Conservation (phyloP, 2,797 vertebrate genomes). For the Ibycter americanus region DNA sequence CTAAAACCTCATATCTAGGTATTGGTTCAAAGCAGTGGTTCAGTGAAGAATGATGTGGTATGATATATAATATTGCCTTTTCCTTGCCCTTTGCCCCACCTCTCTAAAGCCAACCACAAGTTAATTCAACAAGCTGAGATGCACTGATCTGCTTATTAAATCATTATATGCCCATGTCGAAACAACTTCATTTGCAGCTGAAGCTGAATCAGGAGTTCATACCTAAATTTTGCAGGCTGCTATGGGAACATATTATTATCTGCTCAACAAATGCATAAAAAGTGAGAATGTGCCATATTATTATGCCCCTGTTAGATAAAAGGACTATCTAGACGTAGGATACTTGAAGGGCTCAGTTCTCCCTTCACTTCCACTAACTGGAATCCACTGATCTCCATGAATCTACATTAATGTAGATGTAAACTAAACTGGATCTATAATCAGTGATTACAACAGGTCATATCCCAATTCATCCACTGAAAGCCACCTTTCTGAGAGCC, state of each 20-base stretch:
- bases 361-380: background rate
- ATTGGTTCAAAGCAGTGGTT: background rate
- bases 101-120: background rate
- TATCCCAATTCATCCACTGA: background rate
- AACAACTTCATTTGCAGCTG: background rate
- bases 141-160: background rate
- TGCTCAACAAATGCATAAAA: background rate
- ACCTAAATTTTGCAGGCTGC: constrained; percentile 29
- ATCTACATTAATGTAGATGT: background rate
- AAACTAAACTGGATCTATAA: background rate
- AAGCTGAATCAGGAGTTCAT: constrained; percentile 1
- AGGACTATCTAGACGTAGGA: background rate
- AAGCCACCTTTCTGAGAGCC: background rate
- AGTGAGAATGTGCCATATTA: background rate
- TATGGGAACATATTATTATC: background rate
- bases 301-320: background rate
- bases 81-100: background rate
- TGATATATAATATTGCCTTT: background rate
- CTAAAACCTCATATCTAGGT: background rate
- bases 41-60: background rate
- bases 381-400: background rate
- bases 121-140: background rate
- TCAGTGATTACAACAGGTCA: background rate
- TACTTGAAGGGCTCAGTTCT: background rate
- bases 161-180: background rate